Evolutionary conservation across 2,113 vertebrate species (phyloP).

Genomic region (Elephantulus edwardii): DNA sequence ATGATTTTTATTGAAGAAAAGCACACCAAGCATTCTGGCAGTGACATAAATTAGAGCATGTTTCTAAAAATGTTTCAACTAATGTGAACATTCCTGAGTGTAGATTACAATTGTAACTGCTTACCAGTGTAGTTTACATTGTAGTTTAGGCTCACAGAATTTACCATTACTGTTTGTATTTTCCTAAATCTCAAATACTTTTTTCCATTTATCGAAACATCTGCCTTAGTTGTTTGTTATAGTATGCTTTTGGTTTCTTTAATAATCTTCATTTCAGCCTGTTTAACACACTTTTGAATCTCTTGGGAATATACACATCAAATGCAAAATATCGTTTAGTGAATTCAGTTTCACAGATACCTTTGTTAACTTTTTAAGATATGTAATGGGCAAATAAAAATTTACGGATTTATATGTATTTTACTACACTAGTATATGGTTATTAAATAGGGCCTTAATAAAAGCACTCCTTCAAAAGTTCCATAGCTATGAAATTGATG

Average conservation of each 20-base stretch:
- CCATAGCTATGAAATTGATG: constrained; percentile 85
- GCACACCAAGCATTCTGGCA: constrained; percentile 17
- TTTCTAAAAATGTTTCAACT: not conserved
- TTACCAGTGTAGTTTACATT: constrained; percentile 63
- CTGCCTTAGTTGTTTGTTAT: constrained; percentile 83
- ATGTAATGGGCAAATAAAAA: constrained; percentile 81
- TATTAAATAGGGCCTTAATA: constrained; percentile 75
- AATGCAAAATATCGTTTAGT: constrained; percentile 74
- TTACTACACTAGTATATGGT: constrained; percentile 83
- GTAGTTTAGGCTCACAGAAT: constrained; percentile 47
- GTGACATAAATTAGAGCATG: constrained; percentile 3
- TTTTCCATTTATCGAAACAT: constrained; percentile 70
- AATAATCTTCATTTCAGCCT: constrained; percentile 72
- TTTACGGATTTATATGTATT: constrained; percentile 84
- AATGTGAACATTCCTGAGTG: constrained; percentile 37
- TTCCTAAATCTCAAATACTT: constrained; percentile 28
- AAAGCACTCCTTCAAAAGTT: constrained; percentile 84
- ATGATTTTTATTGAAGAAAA: constrained; percentile 40
- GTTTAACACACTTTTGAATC: constrained; percentile 71
- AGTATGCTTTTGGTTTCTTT: constrained; percentile 66
- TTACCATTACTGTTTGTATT: constrained; percentile 28
- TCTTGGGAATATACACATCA: constrained; percentile 70
- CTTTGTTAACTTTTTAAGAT: constrained; percentile 81
- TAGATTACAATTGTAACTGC: constrained; percentile 40
- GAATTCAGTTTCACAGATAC: constrained; percentile 73